Conservation (phyloP, 1,140 invertebrate species). For the Macrobrachium nipponense region DNA sequence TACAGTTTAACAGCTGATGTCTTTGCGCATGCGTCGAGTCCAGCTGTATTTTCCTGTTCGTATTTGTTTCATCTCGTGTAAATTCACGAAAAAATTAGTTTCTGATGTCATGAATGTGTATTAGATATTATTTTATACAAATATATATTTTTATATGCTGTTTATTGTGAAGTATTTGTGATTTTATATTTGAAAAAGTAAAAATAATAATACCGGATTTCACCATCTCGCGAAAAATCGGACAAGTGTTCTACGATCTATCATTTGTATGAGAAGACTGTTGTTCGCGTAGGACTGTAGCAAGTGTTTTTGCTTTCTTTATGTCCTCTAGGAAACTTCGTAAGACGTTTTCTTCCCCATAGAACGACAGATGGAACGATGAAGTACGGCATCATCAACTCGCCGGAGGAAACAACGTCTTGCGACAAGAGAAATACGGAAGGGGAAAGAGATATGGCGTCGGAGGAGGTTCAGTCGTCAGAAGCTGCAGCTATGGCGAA, state of each 20-base stretch:
- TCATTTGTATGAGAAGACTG: no score
- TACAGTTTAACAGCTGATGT: slow-evolving; percentile 54
- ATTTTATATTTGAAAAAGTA: no score
- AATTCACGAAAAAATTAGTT: neutral
- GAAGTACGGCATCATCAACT: slow-evolving; percentile 32
- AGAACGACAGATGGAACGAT: slow-evolving; percentile 17
- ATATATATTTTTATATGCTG: no score
- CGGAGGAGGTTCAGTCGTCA: neutral
- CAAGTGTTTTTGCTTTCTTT: neutral
- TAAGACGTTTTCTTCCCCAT: neutral
- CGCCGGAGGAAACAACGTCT: neutral
- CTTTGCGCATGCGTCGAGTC: slow-evolving; percentile 33
- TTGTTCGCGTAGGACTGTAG: neutral
- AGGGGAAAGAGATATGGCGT: neutral
- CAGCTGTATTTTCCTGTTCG: slow-evolving; percentile 20
- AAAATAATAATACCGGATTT: neutral
- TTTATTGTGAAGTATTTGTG: no score
- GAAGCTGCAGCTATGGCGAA: neutral
- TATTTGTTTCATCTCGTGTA: neutral
- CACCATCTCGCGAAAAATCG: no score
- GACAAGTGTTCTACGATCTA: no score
- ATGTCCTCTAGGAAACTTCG: neutral
- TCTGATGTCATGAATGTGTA: neutral
- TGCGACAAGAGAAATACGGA: neutral
- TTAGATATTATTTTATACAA: no score